Evolutionary conservation across 2,888 invertebrate species (phyloP).

Genomic region (Dryadula phaetusa): DNA sequence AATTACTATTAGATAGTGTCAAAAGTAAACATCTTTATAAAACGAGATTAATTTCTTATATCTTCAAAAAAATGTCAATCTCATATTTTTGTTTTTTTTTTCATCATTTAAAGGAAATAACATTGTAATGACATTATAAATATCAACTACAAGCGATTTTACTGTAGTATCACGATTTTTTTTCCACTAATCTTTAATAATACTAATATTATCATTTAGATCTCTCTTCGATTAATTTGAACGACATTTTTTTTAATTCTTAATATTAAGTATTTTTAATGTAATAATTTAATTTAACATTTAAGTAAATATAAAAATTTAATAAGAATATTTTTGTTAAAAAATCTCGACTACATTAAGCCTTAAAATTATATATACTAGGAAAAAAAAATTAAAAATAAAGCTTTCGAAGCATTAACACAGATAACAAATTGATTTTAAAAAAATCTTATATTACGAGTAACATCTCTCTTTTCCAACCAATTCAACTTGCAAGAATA

Average conservation of each 20-base stretch:
- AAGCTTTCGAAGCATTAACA: constrained; percentile 18
- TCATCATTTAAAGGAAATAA: constrained; percentile 7
- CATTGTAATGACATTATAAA: constrained; percentile 5
- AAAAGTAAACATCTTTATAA: too few species aligned
- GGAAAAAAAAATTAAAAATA: not conserved
- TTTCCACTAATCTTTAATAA: constrained; percentile 23
- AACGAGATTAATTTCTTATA: too few species aligned
- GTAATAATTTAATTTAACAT: not conserved
- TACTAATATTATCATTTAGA: constrained; percentile 32
- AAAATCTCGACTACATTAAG: not conserved
- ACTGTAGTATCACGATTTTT: constrained; percentile 38
- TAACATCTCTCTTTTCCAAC: not conserved
- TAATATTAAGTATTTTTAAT: not conserved
- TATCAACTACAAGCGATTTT: constrained; percentile 29
- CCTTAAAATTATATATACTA: not conserved
- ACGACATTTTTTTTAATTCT: constrained; percentile 20
- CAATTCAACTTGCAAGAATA: constrained; percentile 7
- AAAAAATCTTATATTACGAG: not conserved
- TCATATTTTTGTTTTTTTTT: not conserved
- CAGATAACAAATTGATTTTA: constrained; percentile 14
- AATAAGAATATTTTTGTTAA: not conserved
- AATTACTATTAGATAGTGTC: too few species aligned
- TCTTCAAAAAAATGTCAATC: not conserved
- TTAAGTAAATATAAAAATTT: constrained; percentile 3
- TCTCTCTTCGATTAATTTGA: constrained; percentile 33